phyloP scores from a whole-genome alignment of 2,888 invertebrate genomes.

The Ecdyonurus torrentis region DNA sequence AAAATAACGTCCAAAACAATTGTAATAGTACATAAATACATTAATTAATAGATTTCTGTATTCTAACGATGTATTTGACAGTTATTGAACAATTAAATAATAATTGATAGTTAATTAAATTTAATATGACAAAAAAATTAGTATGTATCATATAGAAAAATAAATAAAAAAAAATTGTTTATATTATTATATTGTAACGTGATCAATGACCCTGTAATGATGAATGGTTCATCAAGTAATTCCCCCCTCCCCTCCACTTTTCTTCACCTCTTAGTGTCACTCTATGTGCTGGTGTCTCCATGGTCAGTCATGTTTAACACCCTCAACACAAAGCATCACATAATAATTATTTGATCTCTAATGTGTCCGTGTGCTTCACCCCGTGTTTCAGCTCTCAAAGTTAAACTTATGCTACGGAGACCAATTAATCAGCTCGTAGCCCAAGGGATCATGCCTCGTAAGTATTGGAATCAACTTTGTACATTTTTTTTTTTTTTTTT shows the following conservation, averaged over 20 bases:
- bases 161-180: not conserved
- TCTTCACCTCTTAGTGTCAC: not conserved
- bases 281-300: constrained; percentile 8
- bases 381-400: constrained; percentile 74
- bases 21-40: no score
- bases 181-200: constrained; percentile 1
- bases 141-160: no score
- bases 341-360: not conserved
- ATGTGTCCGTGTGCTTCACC: not conserved
- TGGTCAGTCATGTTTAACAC: constrained; percentile 3
- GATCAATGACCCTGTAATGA: not conserved
- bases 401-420: constrained; percentile 87
- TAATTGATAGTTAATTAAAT: no score
- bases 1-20: no score
- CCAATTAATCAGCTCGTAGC: constrained; percentile 91
- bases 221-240: not conserved
- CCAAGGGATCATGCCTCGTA: constrained; percentile 97
- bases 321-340: not conserved
- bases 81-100: no score
- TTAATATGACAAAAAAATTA: no score
- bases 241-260: constrained; percentile 4
- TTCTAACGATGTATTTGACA: no score
- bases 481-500: constrained; percentile 9
- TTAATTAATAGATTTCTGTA: no score
- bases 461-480: constrained; percentile 35